Percentiles rank a stretch among this genome's conserved stretches.
Evolutionary conservation across 2,888 invertebrate genomes (phyloP).

Genomic region (Tenthredo distinguenda): DNA sequence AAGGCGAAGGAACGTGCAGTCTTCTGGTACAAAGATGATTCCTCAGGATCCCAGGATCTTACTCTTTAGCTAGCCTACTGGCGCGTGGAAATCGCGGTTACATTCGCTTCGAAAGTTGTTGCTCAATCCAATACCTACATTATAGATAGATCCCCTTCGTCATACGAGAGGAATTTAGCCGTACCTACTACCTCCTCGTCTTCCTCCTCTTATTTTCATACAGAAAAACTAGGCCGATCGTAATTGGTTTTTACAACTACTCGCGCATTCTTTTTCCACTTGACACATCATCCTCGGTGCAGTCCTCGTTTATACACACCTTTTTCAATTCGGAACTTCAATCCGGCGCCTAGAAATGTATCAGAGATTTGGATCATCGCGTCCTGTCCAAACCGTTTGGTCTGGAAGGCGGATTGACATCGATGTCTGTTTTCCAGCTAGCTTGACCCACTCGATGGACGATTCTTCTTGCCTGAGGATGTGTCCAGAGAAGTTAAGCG

Average conservation of each 20-base stretch:
- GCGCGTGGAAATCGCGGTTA: conserved; percentile 31
- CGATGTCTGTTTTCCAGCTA: neutral
- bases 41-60: conserved; percentile 36
- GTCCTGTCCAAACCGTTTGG: neutral
- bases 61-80: conserved; percentile 37
- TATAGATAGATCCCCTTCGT: neutral
- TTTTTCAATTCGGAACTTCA: neutral
- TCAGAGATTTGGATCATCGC: neutral
- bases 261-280: neutral
- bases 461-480: neutral
- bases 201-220: neutral
- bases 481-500: neutral
- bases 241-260: neutral
- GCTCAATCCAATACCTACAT: conserved; percentile 19
- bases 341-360: neutral
- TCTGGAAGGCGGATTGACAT: neutral
- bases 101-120: conserved; percentile 27
- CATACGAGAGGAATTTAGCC: conserved; percentile 33
- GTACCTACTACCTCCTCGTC: neutral
- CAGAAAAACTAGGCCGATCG: neutral
- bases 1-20: conserved; percentile 28
- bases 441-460: neutral
- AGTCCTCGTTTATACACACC: neutral
- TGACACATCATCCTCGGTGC: neutral
- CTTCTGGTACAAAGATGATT: neutral